Evolutionary conservation across 2,797 vertebrate species (phyloP).

Genomic region (Mormyrus proboscirostris): DNA sequence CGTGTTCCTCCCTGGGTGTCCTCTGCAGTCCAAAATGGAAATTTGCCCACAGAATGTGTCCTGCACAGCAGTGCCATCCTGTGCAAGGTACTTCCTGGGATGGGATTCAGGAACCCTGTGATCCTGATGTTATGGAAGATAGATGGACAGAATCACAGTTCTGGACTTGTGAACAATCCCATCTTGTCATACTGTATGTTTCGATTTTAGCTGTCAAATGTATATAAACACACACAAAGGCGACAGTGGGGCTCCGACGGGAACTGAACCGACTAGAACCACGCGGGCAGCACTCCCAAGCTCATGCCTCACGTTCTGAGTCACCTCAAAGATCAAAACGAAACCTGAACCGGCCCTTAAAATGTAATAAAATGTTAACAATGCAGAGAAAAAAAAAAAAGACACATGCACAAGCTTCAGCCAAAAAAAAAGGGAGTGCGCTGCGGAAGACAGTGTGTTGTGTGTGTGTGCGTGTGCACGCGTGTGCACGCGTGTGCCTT

Average conservation of each 20-base stretch:
- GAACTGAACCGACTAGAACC: background rate
- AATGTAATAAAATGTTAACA: background rate
- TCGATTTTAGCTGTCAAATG: background rate
- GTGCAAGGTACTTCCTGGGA: background rate
- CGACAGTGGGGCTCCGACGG: background rate
- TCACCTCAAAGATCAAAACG: background rate
- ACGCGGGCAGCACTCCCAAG: background rate
- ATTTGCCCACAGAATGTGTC: background rate
- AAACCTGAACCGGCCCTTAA: background rate
- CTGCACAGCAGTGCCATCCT: background rate
- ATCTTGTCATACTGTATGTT: background rate
- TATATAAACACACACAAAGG: background rate
- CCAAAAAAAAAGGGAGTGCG: background rate
- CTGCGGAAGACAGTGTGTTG: background rate
- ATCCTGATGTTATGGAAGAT: background rate
- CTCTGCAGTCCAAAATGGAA: background rate
- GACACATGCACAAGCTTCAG: background rate
- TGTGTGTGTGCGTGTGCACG: background rate
- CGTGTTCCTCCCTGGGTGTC: background rate
- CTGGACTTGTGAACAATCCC: background rate
- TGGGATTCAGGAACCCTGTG: background rate
- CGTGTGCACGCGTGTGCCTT: background rate
- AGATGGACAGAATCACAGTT: background rate
- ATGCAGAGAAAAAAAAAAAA: background rate
- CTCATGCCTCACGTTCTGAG: background rate